Evolutionary conservation across 2,113 vertebrate species (phyloP).

Genomic region (Pseudorasbora parva): DNA sequence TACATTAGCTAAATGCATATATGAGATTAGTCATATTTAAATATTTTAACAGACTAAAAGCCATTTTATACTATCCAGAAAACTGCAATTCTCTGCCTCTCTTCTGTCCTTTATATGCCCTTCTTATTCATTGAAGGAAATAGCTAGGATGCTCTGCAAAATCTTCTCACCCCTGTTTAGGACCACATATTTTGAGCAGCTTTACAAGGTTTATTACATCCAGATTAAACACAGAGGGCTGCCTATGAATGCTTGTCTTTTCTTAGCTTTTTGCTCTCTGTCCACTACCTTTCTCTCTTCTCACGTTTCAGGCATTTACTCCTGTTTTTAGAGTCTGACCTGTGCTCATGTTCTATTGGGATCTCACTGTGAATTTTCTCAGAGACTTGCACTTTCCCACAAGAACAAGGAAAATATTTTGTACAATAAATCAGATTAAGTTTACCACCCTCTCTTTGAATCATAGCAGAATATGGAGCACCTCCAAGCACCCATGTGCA

Average conservation of each 20-base stretch:
- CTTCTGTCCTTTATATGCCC: background rate
- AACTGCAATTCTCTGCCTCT: background rate
- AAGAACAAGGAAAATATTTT: background rate
- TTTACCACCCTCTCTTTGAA: constrained; percentile 13
- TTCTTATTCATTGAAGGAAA: background rate
- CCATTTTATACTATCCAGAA: background rate
- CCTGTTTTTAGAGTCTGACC: constrained; percentile 32
- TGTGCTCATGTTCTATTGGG: constrained; percentile 10
- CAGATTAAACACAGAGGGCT: constrained; percentile 2
- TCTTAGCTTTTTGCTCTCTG: constrained; percentile 16
- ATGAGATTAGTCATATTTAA: background rate
- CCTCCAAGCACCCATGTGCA: background rate
- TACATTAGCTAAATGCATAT: background rate
- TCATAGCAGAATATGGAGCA: background rate
- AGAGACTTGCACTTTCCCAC: constrained; percentile 29
- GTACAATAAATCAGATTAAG: background rate
- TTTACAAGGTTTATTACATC: constrained; percentile 10
- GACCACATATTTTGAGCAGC: constrained; percentile 44
- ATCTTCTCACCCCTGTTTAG: constrained; percentile 26
- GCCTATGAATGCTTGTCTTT: constrained; percentile 23
- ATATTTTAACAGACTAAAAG: background rate
- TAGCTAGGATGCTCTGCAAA: background rate
- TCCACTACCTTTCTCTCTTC: constrained; percentile 1
- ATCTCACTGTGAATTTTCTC: constrained; percentile 36
- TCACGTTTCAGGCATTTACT: constrained; percentile 1